phyloP scores from a whole-genome alignment of 2,113 vertebrate species.

The Oxygymnocypris stewartii region DNA sequence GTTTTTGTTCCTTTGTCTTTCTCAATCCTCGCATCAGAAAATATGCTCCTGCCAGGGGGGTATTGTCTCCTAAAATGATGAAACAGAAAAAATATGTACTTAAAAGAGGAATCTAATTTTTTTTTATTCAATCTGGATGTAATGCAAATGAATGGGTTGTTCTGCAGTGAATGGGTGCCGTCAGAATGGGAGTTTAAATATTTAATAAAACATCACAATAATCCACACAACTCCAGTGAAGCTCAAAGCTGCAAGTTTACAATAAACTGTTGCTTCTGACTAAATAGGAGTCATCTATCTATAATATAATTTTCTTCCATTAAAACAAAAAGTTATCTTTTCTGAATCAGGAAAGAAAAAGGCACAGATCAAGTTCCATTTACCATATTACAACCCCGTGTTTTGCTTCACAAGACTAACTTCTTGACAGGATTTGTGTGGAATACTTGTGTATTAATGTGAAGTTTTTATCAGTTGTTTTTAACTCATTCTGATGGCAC shows the following conservation, averaged over 20 bases:
- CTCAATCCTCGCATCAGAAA: constrained; percentile 1
- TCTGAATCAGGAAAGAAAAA: too few species aligned
- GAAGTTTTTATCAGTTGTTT: not conserved
- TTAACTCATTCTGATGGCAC: not conserved
- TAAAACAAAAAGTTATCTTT: too few species aligned
- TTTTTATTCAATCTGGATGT: too few species aligned
- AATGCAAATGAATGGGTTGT: too few species aligned
- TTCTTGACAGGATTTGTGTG: too few species aligned
- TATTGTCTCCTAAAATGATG: constrained; percentile 25
- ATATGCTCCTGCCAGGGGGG: constrained; percentile 17
- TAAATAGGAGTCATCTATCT: not conserved
- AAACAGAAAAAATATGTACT: not conserved
- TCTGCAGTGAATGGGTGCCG: not conserved
- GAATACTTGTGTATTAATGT: not conserved
- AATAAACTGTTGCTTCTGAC: not conserved
- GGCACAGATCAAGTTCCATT: too few species aligned
- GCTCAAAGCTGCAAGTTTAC: too few species aligned
- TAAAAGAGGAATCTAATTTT: not conserved
- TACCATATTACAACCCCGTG: too few species aligned
- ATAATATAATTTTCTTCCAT: too few species aligned
- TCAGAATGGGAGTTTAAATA: not conserved
- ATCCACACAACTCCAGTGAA: too few species aligned
- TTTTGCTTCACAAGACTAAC: too few species aligned
- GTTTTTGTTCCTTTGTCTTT: constrained; percentile 6
- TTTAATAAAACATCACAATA: not conserved